phyloP scores from a whole-genome alignment of 1,140 invertebrate genomes.

The Sinonovacula constricta region DNA sequence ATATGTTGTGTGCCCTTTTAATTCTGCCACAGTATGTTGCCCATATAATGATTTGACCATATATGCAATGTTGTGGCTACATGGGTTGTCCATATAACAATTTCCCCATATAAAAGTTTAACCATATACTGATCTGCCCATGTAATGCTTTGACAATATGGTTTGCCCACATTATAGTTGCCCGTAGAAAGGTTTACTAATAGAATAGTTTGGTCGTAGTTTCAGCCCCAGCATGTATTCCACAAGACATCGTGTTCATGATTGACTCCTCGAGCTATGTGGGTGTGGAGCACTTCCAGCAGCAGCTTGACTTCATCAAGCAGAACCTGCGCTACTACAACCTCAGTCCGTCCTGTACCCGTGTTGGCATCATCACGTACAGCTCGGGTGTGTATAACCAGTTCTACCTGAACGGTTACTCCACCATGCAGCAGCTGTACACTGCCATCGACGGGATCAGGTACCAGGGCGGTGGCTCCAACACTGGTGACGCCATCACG shows the following conservation, averaged over 20 bases:
- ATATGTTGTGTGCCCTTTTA: too few species aligned
- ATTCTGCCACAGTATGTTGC: too few species aligned
- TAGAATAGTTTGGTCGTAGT: too few species aligned
- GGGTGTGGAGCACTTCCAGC: conserved; percentile 62
- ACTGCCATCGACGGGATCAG: conserved; percentile 56
- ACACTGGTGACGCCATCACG: conserved; percentile 63
- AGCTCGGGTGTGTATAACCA: conserved; percentile 57
- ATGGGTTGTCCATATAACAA: too few species aligned
- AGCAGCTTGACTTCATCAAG: conserved; percentile 69
- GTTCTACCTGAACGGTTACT: conserved; percentile 65
- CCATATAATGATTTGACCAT: too few species aligned
- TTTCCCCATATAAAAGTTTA: too few species aligned
- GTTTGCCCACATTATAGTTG: too few species aligned
- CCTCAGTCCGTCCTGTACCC: conserved; percentile 57
- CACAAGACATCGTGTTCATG: conserved; percentile 72
- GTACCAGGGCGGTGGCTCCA: conserved; percentile 59
- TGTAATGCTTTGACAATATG: too few species aligned
- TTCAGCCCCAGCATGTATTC: conserved; percentile 65
- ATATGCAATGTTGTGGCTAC: too few species aligned
- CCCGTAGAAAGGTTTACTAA: too few species aligned
- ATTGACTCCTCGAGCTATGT: conserved; percentile 71
- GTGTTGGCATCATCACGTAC: conserved; percentile 65
- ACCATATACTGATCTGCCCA: too few species aligned
- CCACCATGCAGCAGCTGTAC: conserved; percentile 44
- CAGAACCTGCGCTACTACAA: conserved; percentile 64